A percentile compares a stretch with the other conserved stretches of the same genome.
phyloP scores from a whole-genome alignment of 2,113 vertebrate genomes.

The Triplophysa siluroides region DNA sequence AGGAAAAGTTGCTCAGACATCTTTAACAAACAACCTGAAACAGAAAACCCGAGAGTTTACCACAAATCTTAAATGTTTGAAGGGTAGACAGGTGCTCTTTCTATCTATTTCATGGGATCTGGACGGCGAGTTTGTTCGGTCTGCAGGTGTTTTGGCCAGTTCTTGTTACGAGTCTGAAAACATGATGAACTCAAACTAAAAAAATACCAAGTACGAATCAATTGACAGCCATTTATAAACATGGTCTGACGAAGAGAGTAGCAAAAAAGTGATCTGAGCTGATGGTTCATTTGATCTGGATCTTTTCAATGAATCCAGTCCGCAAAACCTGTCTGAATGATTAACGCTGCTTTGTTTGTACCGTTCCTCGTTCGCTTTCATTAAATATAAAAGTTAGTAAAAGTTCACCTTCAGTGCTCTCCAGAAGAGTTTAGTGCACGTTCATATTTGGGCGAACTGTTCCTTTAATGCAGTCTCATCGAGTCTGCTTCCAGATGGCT shows the following conservation, averaged over 20 bases:
- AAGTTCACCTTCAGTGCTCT: too few relatives aligned
- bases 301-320: too few relatives aligned
- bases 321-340: too few relatives aligned
- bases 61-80: conserved; percentile 29
- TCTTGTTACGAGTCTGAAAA: too few relatives aligned
- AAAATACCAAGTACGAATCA: too few relatives aligned
- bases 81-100: background rate
- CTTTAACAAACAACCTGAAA: conserved; percentile 37
- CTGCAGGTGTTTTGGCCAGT: background rate
- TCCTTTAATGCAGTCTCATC: conserved; percentile 58
- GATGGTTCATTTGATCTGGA: too few relatives aligned
- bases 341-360: too few relatives aligned
- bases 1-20: conserved; percentile 44
- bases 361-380: background rate
- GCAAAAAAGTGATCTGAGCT: too few relatives aligned
- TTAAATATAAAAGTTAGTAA: background rate
- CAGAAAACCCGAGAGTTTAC: conserved; percentile 11
- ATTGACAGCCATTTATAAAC: too few relatives aligned
- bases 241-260: too few relatives aligned
- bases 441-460: conserved; percentile 43
- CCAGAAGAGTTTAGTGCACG: background rate
- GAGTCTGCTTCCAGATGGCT: conserved; percentile 62
- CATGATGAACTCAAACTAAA: too few relatives aligned
- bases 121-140: conserved; percentile 43
- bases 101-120: background rate